A percentile compares a stretch with the other conserved stretches of the same genome.
Conservation (phyloP, 2,888 invertebrate species). For the Teleiodes luculella region DNA sequence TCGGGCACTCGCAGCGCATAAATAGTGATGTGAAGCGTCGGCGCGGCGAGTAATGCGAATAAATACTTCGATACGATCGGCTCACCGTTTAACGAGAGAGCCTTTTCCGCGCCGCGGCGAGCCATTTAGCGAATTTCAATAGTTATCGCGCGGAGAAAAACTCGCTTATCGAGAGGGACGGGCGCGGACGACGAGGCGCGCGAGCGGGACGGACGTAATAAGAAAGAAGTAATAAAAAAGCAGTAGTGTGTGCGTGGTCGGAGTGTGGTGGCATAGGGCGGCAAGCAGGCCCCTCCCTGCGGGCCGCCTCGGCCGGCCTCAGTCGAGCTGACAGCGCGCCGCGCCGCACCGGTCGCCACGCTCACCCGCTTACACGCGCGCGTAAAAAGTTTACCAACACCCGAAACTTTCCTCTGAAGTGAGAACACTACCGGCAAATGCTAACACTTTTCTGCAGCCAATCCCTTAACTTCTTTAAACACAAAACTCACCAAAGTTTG, state of each 20-base stretch:
- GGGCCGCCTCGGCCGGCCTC: slow-evolving; percentile 61
- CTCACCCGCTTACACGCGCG: slow-evolving; percentile 49
- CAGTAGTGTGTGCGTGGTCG: slow-evolving; percentile 73
- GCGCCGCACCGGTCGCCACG: slow-evolving; percentile 69
- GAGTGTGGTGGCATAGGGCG: slow-evolving; percentile 75
- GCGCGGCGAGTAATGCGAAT: slow-evolving; percentile 63
- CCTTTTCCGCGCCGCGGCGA: slow-evolving; percentile 76
- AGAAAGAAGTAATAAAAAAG: slow-evolving; percentile 78
- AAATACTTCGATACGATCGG: slow-evolving; percentile 74
- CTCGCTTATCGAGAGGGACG: slow-evolving; percentile 62
- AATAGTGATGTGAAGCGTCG: slow-evolving; percentile 61
- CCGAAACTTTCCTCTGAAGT: slow-evolving; percentile 58
- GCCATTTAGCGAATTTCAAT: slow-evolving; percentile 79
- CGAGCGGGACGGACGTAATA: slow-evolving; percentile 66
- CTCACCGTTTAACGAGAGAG: slow-evolving; percentile 75
- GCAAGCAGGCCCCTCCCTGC: slow-evolving; percentile 74
- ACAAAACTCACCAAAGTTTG: slow-evolving; percentile 29
- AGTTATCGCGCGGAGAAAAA: slow-evolving; percentile 77
- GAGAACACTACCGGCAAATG: slow-evolving; percentile 37
- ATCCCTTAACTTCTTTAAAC: slow-evolving; percentile 11
- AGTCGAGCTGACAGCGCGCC: slow-evolving; percentile 68
- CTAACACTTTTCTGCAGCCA: slow-evolving; percentile 25
- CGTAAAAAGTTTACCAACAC: slow-evolving; percentile 71
- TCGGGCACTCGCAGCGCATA: slow-evolving; percentile 54
- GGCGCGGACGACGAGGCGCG: slow-evolving; percentile 44